Evolutionary conservation across 2,888 invertebrate genomes (phyloP).

Genomic region (Brachypalpus laphriformis): DNA sequence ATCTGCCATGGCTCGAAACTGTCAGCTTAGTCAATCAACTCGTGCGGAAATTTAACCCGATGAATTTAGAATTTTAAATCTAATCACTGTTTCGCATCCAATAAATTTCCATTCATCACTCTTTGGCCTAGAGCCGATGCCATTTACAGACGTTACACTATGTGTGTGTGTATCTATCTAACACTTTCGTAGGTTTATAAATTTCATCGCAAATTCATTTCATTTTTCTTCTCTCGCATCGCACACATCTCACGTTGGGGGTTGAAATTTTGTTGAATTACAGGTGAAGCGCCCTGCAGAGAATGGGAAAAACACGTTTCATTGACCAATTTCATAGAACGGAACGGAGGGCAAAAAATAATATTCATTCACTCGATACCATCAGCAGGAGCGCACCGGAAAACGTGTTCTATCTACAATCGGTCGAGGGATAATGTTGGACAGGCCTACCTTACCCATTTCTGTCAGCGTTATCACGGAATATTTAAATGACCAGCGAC

Average conservation of each 20-base stretch:
- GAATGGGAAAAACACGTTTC: constrained; percentile 47
- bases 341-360: constrained; percentile 15
- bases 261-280: constrained; percentile 30
- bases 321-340: constrained; percentile 46
- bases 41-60: constrained; percentile 69
- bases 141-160: constrained; percentile 18
- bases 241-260: background rate
- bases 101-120: constrained; percentile 53
- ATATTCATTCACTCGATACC: constrained; percentile 42
- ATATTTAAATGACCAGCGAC: constrained; percentile 66
- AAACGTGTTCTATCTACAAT: constrained; percentile 66
- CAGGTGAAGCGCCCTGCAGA: constrained; percentile 10
- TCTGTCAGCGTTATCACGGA: constrained; percentile 63
- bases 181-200: constrained; percentile 1
- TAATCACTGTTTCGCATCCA: constrained; percentile 58
- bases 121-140: constrained; percentile 3
- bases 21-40: constrained; percentile 64
- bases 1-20: constrained; percentile 38
- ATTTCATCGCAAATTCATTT: constrained; percentile 45
- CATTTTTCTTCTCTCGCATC: constrained; percentile 2
- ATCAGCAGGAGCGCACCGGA: constrained; percentile 7
- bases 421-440: constrained; percentile 22
- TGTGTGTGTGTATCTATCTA: background rate
- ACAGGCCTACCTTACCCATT: constrained; percentile 34
- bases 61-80: constrained; percentile 66